Conservation (phyloP, 2,888 invertebrate genomes). For the Aquatica leii region DNA sequence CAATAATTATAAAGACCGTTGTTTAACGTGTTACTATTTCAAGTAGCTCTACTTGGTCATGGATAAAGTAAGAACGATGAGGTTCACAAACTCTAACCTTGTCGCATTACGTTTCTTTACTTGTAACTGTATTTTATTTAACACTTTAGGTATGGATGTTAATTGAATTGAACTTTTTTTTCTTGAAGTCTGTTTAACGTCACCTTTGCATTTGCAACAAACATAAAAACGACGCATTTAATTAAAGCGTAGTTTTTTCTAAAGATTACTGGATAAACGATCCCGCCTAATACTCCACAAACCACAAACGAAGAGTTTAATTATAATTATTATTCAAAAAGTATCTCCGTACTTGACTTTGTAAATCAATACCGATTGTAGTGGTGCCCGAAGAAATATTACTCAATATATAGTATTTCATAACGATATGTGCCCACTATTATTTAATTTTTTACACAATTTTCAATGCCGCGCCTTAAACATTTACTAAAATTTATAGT, state of each 20-base stretch:
- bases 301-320: conserved; percentile 1
- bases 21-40: too few species aligned
- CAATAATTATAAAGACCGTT: too few species aligned
- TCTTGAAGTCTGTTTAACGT: too few species aligned
- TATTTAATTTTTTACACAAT: neutral
- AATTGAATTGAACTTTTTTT: neutral
- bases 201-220: too few species aligned
- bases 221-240: too few species aligned
- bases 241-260: too few species aligned
- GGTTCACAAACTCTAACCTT: conserved; percentile 11
- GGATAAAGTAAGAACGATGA: conserved; percentile 9
- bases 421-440: conserved; percentile 1
- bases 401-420: conserved; percentile 6
- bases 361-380: neutral
- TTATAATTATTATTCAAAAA: neutral
- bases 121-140: conserved; percentile 2
- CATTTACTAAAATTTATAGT: neutral
- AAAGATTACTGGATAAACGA: too few species aligned
- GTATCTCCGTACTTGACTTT: neutral
- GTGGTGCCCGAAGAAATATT: neutral
- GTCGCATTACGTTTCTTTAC: conserved; percentile 8
- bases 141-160: neutral
- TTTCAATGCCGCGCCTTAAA: neutral
- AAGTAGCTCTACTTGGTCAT: neutral
- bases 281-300: too few species aligned